Evolutionary conservation across 2,888 invertebrate species (phyloP), one percentile per base, ranked within the genome.

Genomic region (Ypsolopha sequella): DNA sequence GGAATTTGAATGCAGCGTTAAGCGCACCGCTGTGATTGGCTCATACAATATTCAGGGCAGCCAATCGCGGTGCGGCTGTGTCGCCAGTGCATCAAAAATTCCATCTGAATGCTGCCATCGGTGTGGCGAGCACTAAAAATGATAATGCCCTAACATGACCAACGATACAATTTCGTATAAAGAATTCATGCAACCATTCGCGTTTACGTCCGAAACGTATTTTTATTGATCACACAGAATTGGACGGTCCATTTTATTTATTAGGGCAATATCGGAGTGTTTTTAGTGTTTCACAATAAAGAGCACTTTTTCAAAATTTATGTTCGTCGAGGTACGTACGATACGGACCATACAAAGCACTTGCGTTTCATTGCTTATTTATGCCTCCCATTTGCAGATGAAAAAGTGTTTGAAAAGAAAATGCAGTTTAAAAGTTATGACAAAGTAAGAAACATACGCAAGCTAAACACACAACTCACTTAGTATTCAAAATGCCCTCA

Each of bases 21-120:
- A 80, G 79, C 81, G 82, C 85, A 80, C 63, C 73, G 59, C 72
- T 56, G 78, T 82, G 85, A 86, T 86, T 86, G 85, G 86, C 70
- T 86, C 85, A 86, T 86, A 85, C 85, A 86, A 85, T 86, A 86
- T 86, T 86, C 86, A 86, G 74, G 60, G 66, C 79, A 62, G 66
- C 86, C 85, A 86, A 86, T 86, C 74, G 84, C 76, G 76, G 65
- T 69, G 63, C 76, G 79, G 68, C 81, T 81, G 84, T 84, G 85
- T 85, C 78, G 84, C 86, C 82, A 82, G 82, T 86, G 85, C 85
- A 87, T 87, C 87, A 86, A 87, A 87, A 87, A 87, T 87, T 87
- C 87, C 81, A 87, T 87, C 87, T 86, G 86, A 84, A 81, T 84
- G 80, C 13, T 43, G 36, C 51, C 80, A 77, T 70, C 77, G 76